A percentile compares a stretch with the other conserved stretches of the same genome.
Evolutionary conservation across 2,797 vertebrate genomes (phyloP).

Genomic region (Sebastes aleutianus): DNA sequence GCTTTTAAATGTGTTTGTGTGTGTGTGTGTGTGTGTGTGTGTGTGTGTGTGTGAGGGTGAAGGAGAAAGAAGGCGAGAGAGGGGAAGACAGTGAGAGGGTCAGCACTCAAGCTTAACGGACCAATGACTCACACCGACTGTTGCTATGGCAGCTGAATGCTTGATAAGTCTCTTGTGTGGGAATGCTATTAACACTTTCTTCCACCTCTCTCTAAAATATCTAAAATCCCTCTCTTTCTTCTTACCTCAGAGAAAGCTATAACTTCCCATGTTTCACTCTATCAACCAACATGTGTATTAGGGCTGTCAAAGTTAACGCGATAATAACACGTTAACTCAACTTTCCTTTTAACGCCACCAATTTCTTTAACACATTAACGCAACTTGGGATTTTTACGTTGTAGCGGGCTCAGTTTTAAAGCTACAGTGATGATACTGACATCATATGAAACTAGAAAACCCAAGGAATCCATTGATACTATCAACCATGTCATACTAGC

Average conservation of each 20-base stretch:
- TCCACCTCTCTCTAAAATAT: not conserved
- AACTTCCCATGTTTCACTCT: not conserved
- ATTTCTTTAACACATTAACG: no score
- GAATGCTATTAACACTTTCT: slow-evolving; percentile 21
- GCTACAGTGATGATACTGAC: no score
- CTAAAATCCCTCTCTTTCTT: not conserved
- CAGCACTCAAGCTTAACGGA: slow-evolving; percentile 31
- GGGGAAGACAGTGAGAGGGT: slow-evolving; percentile 11
- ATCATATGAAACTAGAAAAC: no score
- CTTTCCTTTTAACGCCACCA: no score
- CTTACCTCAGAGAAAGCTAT: not conserved
- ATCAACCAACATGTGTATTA: not conserved
- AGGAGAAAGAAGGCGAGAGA: not conserved
- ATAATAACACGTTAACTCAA: no score
- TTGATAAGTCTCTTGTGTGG: slow-evolving; percentile 41
- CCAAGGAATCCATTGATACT: no score
- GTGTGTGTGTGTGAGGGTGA: not conserved
- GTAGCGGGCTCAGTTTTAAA: no score
- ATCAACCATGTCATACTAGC: no score
- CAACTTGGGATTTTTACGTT: no score
- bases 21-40: not conserved
- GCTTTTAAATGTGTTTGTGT: not conserved
- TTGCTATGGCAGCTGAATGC: slow-evolving; percentile 48
- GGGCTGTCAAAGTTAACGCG: no score
- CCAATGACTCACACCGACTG: slow-evolving; percentile 42